phyloP scores from a whole-genome alignment of 2,888 invertebrate species.

The Oscheius myriophilus region DNA sequence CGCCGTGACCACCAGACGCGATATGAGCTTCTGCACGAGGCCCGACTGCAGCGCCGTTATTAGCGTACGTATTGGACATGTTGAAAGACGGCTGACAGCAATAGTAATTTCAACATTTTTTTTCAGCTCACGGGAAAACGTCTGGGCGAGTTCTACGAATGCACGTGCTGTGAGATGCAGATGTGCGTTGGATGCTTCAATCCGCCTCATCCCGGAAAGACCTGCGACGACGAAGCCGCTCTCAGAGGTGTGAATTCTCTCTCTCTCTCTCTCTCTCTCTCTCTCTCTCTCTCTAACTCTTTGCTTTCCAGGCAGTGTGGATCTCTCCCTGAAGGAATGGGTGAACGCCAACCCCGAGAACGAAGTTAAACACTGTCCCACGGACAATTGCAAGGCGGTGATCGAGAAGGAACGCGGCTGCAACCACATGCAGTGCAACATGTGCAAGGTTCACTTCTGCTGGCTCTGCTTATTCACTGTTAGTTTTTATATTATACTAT shows the following conservation, averaged over 20 bases:
- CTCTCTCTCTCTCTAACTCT: too few species aligned
- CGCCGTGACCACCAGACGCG: too few species aligned
- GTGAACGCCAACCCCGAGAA: background rate
- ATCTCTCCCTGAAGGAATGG: slow-evolving; percentile 2
- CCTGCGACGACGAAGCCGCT: slow-evolving; percentile 4
- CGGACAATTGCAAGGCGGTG: slow-evolving; percentile 12
- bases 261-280: background rate
- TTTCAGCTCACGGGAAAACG: background rate
- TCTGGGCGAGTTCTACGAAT: background rate
- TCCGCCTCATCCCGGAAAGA: slow-evolving; percentile 4
- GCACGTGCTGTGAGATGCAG: slow-evolving; percentile 2
- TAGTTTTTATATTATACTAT: too few species aligned
- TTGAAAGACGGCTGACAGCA: too few species aligned
- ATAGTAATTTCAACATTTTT: too few species aligned
- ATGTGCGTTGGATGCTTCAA: slow-evolving; percentile 7
- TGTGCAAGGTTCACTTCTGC: slow-evolving; percentile 28
- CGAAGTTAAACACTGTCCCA: slow-evolving; percentile 9
- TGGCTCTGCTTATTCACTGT: slow-evolving; percentile 22
- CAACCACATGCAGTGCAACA: slow-evolving; percentile 27
- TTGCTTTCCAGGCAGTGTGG: background rate
- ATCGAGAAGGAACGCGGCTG: slow-evolving; percentile 27
- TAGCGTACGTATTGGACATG: too few species aligned
- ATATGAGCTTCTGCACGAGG: too few species aligned
- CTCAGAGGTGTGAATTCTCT: background rate
- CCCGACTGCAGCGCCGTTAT: too few species aligned